Evolutionary conservation across 2,113 vertebrate species (phyloP).

Genomic region (Mandrillus leucophaeus): DNA sequence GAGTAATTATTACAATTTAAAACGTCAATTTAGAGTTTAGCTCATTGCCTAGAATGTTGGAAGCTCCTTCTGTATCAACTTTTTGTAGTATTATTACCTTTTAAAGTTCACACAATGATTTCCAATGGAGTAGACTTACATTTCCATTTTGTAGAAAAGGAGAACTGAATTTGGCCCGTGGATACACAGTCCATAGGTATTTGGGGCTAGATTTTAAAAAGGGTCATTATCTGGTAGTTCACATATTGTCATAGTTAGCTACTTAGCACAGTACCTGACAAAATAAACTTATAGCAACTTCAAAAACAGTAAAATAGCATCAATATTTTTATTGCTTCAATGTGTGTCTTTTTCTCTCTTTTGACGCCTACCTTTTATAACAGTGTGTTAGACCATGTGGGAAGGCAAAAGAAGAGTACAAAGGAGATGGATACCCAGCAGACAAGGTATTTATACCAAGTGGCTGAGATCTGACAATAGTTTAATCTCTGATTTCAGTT

Average conservation of each 20-base stretch:
- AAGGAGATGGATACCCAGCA: background rate
- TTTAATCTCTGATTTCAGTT: background rate
- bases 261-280: background rate
- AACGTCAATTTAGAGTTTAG: background rate
- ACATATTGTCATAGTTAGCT: background rate
- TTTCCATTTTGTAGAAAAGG: background rate
- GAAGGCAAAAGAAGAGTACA: background rate
- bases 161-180: background rate
- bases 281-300: background rate
- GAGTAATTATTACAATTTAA: background rate
- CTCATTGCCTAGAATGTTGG: background rate
- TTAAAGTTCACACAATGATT: background rate
- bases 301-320: background rate
- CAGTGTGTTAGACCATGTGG: background rate
- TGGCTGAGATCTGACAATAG: background rate
- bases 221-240: background rate
- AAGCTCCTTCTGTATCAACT: background rate
- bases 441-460: background rate
- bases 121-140: background rate
- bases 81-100: background rate
- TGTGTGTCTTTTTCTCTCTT: background rate
- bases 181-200: background rate
- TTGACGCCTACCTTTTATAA: background rate
- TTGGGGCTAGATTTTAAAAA: background rate
- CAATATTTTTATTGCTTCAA: background rate